A percentile compares a stretch with the other conserved stretches of the same genome.
These are phyloP conservation scores for Turdus rufiventris DNA, from an alignment of 2,113 vertebrate species.

Conservation along the genomic window DNA sequence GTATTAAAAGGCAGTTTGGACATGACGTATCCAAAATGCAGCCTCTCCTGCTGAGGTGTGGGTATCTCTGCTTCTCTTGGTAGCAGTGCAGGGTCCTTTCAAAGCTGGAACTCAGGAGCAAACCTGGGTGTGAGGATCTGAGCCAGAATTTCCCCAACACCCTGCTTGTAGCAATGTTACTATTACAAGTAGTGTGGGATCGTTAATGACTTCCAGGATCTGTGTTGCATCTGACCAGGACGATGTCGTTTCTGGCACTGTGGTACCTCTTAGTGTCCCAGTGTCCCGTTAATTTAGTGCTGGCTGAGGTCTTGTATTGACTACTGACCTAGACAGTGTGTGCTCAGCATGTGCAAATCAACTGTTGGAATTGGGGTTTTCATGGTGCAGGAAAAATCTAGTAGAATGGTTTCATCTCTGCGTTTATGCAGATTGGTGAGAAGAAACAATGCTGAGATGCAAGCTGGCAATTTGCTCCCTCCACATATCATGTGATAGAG, in stretches of 20 bases:
- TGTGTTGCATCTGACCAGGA: neutral
- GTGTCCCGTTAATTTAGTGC: neutral
- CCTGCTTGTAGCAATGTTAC: neutral
- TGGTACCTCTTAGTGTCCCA: neutral
- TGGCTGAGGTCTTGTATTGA: neutral
- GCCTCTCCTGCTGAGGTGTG: neutral
- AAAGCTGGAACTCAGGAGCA: neutral
- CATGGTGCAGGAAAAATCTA: neutral
- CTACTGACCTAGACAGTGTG: neutral
- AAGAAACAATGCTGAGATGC: neutral
- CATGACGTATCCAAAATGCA: neutral
- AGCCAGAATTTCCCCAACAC: neutral
- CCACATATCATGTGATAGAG: neutral
- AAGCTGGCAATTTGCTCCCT: neutral
- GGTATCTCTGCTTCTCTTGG: neutral
- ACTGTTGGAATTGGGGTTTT: neutral
- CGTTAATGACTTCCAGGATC: neutral
- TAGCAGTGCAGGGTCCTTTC: neutral
- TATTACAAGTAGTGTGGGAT: neutral
- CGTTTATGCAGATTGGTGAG: neutral
- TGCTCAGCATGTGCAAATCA: constrained; percentile 6
- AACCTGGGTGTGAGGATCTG: neutral
- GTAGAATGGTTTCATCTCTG: neutral
- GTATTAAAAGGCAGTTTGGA: neutral
- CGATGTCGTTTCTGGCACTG: accelerated